Percentiles rank a stretch among this genome's conserved stretches.
Evolutionary conservation across 2,113 vertebrate genomes (phyloP).

Genomic region (Anguilla rostrata): DNA sequence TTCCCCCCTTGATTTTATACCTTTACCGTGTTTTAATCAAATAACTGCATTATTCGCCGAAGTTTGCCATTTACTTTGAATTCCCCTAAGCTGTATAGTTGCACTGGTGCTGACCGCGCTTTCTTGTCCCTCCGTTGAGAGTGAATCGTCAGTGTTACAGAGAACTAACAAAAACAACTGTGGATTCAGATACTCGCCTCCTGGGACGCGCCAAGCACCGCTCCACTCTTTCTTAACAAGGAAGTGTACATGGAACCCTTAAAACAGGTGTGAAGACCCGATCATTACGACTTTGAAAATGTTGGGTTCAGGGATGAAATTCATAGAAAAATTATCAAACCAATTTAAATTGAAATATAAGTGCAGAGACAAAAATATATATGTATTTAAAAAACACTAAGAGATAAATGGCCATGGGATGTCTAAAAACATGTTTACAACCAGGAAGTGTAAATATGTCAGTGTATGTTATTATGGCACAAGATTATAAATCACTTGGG

Average conservation of each 20-base stretch:
- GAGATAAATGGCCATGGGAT: neutral
- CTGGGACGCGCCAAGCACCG: neutral
- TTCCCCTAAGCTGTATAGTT: neutral
- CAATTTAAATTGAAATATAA: neutral
- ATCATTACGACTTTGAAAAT: neutral
- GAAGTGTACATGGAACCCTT: neutral
- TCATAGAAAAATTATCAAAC: neutral
- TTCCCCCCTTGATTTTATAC: neutral
- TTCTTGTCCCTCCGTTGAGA: conserved; percentile 15
- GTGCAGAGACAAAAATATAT: neutral
- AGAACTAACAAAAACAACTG: conserved; percentile 13
- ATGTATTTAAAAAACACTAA: neutral
- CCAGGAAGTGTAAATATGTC: neutral
- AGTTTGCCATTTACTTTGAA: neutral
- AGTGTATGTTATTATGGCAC: neutral
- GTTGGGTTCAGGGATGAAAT: neutral
- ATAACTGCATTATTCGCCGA: neutral
- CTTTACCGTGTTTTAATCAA: neutral
- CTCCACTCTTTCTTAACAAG: neutral
- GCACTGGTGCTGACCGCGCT: neutral
- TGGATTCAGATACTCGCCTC: neutral
- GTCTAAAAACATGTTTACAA: neutral
- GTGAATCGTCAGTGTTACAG: conserved; percentile 11
- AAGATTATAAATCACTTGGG: conserved; percentile 36
- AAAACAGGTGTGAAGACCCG: neutral